Conservation (phyloP, 2,797 vertebrate species). For the Atherinosoma microstoma region DNA sequence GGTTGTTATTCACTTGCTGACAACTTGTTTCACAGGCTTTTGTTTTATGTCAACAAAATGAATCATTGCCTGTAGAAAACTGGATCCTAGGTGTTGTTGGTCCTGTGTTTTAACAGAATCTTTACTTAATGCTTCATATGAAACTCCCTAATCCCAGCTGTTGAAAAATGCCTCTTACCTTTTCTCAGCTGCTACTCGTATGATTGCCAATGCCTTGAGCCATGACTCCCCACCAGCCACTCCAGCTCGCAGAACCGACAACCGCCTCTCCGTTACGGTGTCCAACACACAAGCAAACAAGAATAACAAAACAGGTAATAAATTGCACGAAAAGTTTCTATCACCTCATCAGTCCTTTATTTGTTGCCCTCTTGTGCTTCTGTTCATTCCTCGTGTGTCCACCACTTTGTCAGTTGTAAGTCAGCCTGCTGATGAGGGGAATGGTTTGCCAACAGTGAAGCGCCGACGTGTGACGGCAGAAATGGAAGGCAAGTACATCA, state of each 20-base stretch:
- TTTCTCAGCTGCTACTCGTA: conserved; percentile 89
- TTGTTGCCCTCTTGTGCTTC: conserved; percentile 6
- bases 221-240: conserved; percentile 89
- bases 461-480: conserved; percentile 92
- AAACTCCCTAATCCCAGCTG: background rate
- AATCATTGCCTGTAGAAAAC: no score
- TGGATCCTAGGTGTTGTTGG: no score
- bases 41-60: no score
- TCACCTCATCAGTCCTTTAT: background rate
- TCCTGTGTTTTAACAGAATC: background rate
- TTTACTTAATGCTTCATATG: background rate
- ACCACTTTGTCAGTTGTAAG: conserved; percentile 72
- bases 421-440: conserved; percentile 79
- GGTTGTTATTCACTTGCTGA: no score
- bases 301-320: conserved; percentile 89
- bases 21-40: no score
- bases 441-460: conserved; percentile 81
- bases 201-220: conserved; percentile 94
- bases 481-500: conserved; percentile 97
- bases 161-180: background rate
- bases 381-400: conserved; percentile 25
- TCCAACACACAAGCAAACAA: conserved; percentile 88
- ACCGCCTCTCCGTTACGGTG: conserved; percentile 90
- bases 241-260: conserved; percentile 86
- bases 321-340: background rate